Conservation (phyloP, 1,140 invertebrate species). For the Radopholus similis region DNA sequence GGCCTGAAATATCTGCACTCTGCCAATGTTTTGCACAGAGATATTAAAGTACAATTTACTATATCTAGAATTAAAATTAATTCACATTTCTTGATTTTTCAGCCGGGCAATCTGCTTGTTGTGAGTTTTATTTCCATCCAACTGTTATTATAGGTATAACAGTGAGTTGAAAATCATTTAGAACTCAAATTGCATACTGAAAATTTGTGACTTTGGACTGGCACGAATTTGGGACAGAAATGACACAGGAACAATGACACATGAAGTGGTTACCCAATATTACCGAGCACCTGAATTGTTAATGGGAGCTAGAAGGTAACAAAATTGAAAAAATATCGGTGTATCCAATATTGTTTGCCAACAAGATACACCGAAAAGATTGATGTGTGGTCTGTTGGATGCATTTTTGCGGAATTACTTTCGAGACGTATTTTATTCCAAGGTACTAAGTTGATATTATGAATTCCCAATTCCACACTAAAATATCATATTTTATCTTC, state of each 20-base stretch:
- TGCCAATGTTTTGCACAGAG: conserved; percentile 90
- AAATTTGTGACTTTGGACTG: conserved; percentile 96
- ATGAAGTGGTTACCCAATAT: conserved; percentile 70
- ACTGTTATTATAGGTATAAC: too few relatives aligned
- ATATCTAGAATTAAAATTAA: conserved; percentile 83
- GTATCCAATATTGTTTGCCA: background rate
- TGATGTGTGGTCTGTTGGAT: conserved; percentile 90
- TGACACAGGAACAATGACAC: conserved; percentile 89
- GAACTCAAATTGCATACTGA: conserved; percentile 36
- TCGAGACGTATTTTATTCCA: conserved; percentile 93
- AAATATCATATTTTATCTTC: background rate
- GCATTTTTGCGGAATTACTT: conserved; percentile 94
- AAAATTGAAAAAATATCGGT: background rate
- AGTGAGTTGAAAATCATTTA: background rate
- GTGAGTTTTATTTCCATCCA: too few relatives aligned
- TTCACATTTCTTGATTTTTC: conserved; percentile 68
- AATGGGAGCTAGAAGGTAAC: conserved; percentile 62
- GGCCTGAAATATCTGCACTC: conserved; percentile 97
- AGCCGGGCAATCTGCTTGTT: conserved; percentile 44
- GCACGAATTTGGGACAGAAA: conserved; percentile 84
- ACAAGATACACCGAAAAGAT: conserved; percentile 5
- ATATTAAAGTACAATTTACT: conserved; percentile 77
- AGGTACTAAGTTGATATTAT: conserved; percentile 21
- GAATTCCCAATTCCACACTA: background rate
- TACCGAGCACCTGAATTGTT: conserved; percentile 67